A percentile compares a stretch with the other conserved stretches of the same genome.
These are phyloP conservation scores for Sardina pilchardus DNA, from an alignment of 2,113 vertebrate species.

Conservation along the genomic window DNA sequence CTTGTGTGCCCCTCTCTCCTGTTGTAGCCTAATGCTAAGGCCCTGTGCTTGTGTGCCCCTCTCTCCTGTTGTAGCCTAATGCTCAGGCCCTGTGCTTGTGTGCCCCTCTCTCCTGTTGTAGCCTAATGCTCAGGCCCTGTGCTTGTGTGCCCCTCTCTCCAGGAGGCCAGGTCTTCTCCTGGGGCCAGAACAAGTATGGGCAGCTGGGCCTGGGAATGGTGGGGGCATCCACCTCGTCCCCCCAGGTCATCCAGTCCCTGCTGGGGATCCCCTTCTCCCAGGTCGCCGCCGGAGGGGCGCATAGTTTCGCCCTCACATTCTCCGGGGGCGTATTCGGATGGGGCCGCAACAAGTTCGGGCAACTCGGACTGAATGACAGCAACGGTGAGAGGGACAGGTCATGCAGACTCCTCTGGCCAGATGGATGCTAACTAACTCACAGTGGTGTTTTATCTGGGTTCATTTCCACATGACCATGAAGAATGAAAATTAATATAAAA, in stretches of 20 bases:
- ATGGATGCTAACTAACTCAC: too few species aligned
- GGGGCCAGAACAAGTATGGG: conserved; percentile 96
- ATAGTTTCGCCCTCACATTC: conserved; percentile 92
- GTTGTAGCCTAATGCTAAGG: too few species aligned
- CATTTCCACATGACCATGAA: too few species aligned
- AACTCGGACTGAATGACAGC: conserved; percentile 93
- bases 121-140: too few species aligned
- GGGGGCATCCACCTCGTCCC: conserved; percentile 77
- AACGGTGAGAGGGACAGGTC: conserved; percentile 75
- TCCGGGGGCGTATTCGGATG: conserved; percentile 97
- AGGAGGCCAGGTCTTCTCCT: conserved; percentile 93
- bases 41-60: too few species aligned
- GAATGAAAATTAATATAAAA: too few species aligned
- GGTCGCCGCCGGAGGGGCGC: conserved; percentile 90
- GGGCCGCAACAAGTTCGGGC: conserved; percentile 98
- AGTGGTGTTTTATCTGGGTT: too few species aligned
- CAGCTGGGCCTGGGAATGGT: conserved; percentile 89
- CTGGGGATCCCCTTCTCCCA: conserved; percentile 92
- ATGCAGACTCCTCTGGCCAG: neutral
- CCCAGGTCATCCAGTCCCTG: conserved; percentile 87
- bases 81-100: too few species aligned
- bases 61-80: too few species aligned
- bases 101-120: too few species aligned
- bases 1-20: too few species aligned
- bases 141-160: conserved; percentile 3